Evolutionary conservation across 1,140 invertebrate species (phyloP).

Genomic region (Harpegnathos saltator): DNA sequence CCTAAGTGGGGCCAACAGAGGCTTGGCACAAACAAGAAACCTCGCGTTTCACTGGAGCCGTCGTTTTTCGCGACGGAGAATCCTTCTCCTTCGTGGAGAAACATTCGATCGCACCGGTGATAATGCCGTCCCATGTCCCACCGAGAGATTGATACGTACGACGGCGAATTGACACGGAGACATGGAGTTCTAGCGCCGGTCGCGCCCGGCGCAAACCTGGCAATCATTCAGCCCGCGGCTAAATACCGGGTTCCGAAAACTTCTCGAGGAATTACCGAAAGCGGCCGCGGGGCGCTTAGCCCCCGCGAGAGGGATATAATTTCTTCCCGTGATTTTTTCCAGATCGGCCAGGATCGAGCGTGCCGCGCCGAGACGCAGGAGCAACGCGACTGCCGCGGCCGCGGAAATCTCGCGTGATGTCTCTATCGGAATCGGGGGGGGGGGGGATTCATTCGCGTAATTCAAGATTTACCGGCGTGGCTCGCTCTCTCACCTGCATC

Average conservation of each 20-base stretch:
- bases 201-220: slow-evolving; percentile 15
- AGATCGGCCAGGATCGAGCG: slow-evolving; percentile 12
- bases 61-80: too few relatives aligned
- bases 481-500: background rate
- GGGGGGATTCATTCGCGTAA: background rate
- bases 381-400: background rate
- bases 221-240: slow-evolving; percentile 65
- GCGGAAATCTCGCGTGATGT: background rate
- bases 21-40: too few relatives aligned
- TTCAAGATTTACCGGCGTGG: background rate
- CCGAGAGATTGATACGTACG: background rate
- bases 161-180: slow-evolving; percentile 17
- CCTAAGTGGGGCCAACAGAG: too few relatives aligned
- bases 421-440: background rate
- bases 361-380: background rate
- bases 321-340: slow-evolving; percentile 66
- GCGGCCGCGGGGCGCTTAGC: slow-evolving; percentile 55
- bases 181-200: background rate
- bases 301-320: slow-evolving; percentile 69
- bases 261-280: slow-evolving; percentile 68
- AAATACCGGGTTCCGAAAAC: slow-evolving; percentile 70
- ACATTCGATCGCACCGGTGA: background rate
- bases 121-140: too few relatives aligned
- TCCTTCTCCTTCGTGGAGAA: background rate
- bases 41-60: too few relatives aligned